A percentile compares a stretch with the other conserved stretches of the same genome.
Conservation (phyloP, 2,113 vertebrate genomes). For the Motacilla tschutschensis region DNA sequence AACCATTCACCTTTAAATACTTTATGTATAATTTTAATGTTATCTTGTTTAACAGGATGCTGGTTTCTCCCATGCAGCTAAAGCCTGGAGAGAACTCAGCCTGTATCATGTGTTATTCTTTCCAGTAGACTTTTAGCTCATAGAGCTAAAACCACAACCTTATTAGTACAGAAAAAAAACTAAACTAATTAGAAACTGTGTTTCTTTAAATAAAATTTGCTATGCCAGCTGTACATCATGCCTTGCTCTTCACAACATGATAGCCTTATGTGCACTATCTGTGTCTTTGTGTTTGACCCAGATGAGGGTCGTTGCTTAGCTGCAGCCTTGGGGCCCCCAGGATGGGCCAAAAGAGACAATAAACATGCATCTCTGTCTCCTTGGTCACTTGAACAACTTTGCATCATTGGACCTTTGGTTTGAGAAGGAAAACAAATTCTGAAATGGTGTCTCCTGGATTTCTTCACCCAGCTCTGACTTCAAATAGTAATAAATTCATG, state of each 20-base stretch:
- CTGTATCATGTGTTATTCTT: neutral
- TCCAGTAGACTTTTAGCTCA: neutral
- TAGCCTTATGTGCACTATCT: neutral
- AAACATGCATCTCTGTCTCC: neutral
- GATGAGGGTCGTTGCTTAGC: conserved; percentile 16
- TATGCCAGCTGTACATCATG: neutral
- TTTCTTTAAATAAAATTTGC: conserved; percentile 10
- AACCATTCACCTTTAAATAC: neutral
- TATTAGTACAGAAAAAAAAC: neutral
- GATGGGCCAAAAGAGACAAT: conserved; percentile 39
- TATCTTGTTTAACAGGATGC: neutral
- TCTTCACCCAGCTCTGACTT: conserved; percentile 51
- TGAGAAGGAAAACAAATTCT: conserved; percentile 49
- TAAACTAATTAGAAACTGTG: neutral
- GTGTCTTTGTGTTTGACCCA: neutral
- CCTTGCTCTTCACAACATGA: neutral
- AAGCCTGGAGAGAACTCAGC: neutral
- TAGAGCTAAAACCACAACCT: neutral
- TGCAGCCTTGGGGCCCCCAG: neutral
- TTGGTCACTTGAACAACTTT: conserved; percentile 11
- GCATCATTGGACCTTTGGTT: conserved; percentile 2
- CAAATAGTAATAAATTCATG: conserved; percentile 50
- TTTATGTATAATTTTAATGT: neutral
- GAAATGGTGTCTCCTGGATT: conserved; percentile 47
- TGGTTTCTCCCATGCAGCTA: neutral